phyloP scores from a whole-genome alignment of 2,113 vertebrate species.

The Eretmochelys imbricata region DNA sequence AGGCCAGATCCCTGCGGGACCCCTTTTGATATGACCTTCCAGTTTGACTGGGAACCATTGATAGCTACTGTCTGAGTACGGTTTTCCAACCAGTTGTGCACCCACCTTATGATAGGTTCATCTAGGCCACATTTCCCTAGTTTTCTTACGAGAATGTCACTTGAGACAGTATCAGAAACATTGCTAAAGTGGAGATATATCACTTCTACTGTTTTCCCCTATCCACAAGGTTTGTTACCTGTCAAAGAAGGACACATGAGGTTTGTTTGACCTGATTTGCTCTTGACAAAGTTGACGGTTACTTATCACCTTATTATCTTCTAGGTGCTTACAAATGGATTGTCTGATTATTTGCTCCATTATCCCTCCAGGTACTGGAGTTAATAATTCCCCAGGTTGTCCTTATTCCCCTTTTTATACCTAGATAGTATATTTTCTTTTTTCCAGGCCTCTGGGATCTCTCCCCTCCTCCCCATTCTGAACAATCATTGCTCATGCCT shows the following conservation, averaged over 20 bases:
- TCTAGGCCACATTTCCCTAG: too few species aligned
- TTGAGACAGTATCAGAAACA: too few species aligned
- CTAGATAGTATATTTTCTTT: not conserved
- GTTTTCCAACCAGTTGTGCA: too few species aligned
- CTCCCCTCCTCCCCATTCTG: not conserved
- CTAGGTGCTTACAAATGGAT: not conserved
- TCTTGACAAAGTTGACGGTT: not conserved
- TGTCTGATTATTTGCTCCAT: not conserved
- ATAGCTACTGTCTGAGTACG: too few species aligned
- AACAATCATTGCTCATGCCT: not conserved
- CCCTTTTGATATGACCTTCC: not conserved
- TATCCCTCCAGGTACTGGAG: not conserved
- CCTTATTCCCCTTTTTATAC: not conserved
- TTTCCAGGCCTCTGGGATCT: not conserved
- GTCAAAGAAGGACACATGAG: not conserved
- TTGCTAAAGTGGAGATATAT: not conserved
- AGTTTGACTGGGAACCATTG: too few species aligned
- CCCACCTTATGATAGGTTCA: too few species aligned
- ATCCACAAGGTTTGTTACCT: not conserved
- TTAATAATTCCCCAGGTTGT: not conserved
- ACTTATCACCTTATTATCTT: not conserved
- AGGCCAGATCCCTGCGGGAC: not conserved
- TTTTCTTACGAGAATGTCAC: not conserved
- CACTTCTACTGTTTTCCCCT: not conserved
- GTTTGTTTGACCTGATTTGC: not conserved